These are phyloP conservation scores for Perognathus longimembris DNA, from an alignment of 2,113 vertebrate genomes.

Conservation along the genomic window DNA sequence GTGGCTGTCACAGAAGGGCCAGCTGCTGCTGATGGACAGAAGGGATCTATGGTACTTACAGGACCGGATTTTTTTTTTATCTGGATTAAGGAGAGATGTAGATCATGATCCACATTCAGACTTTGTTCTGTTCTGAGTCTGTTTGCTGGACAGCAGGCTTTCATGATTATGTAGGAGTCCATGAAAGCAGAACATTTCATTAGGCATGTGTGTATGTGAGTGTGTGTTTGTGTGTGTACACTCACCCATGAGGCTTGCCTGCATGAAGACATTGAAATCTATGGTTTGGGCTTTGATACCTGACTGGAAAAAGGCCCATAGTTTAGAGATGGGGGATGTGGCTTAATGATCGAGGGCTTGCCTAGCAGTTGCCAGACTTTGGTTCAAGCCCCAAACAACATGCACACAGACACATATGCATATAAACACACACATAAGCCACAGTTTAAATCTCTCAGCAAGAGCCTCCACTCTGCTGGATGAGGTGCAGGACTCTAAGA, in stretches of 20 bases:
- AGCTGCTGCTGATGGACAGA: neutral
- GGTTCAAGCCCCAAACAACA: too few relatives aligned
- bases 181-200: neutral
- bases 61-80: neutral
- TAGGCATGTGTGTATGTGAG: neutral
- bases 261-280: neutral
- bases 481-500: neutral
- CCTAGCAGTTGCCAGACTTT: too few relatives aligned
- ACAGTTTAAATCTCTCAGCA: conserved; percentile 17
- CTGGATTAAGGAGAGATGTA: neutral
- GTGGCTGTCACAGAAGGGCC: neutral
- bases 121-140: neutral
- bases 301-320: neutral
- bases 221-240: neutral
- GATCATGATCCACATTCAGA: neutral
- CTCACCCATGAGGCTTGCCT: neutral
- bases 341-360: too few relatives aligned
- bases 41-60: neutral
- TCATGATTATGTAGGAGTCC: neutral
- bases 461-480: neutral
- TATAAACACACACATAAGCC: neutral
- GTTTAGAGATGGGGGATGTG: neutral
- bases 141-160: neutral
- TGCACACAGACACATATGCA: too few relatives aligned
- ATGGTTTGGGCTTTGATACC: neutral